Conservation (phyloP, 2,113 vertebrate genomes). For the Lampris incognitus region DNA sequence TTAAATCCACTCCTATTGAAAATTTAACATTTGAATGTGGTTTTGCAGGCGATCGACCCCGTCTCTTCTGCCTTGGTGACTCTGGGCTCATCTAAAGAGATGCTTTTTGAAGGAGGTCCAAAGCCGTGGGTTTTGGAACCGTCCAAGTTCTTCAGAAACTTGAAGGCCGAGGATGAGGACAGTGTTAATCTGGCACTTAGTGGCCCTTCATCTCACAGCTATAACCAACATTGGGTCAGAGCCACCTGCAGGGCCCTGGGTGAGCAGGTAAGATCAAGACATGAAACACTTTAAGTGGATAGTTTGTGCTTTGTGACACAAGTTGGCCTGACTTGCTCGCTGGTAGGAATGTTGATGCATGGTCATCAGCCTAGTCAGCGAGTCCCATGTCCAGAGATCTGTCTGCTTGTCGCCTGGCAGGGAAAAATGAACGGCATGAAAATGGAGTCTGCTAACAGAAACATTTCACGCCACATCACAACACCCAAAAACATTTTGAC, state of each 20-base stretch:
- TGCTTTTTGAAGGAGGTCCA: slow-evolving; percentile 94
- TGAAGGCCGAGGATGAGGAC: slow-evolving; percentile 81
- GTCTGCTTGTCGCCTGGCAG: too few species aligned
- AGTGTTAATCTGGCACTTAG: slow-evolving; percentile 79
- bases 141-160: slow-evolving; percentile 90
- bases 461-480: too few species aligned
- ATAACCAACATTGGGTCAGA: slow-evolving; percentile 86
- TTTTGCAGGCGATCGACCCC: slow-evolving; percentile 88
- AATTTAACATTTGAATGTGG: background rate
- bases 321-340: too few species aligned
- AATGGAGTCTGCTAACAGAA: too few species aligned
- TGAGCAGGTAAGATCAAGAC: slow-evolving; percentile 86
- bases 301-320: too few species aligned
- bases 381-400: too few species aligned
- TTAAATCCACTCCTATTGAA: slow-evolving; percentile 5
- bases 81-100: slow-evolving; percentile 93
- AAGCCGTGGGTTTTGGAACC: slow-evolving; percentile 95
- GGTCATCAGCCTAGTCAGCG: too few species aligned
- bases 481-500: too few species aligned
- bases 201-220: slow-evolving; percentile 82
- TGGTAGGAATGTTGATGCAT: too few species aligned
- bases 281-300: too few species aligned
- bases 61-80: slow-evolving; percentile 89
- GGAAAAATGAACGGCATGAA: too few species aligned
- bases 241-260: slow-evolving; percentile 89